Base-by-base conservation (phyloP, 2,888 invertebrate species). In the Phymatocera aterrima region DNA sequence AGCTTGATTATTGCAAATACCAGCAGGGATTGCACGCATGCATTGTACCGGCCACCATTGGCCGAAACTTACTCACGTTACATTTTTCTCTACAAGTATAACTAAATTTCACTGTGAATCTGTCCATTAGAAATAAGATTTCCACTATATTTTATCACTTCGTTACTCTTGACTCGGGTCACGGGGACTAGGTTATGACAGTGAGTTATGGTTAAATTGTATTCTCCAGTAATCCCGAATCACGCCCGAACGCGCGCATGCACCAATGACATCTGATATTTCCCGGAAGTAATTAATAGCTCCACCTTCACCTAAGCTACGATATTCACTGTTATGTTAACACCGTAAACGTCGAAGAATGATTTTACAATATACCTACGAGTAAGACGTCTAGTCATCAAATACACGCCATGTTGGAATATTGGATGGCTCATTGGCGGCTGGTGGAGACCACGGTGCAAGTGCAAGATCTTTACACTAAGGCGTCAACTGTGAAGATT, bases 371-470 rank as follows among this genome's bases (percentile, higher is more conserved):
- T 60, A 72, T 74, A 77, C 60, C 64, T 79, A 83, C 57, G 75
- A 54, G 54, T 57, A 46, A 75, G 75, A 83, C 83, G 82, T 80
- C 82, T 70, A 84, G 83, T 84, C 83, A 84, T 84, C 82, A 80
- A 81, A 75, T 81, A 37, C 68, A 81, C 84, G 83, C 84, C 84
- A 84, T 84, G 79, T 81, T 84, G 81, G 79, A 83, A 68, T 64
- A 64, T 64, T 37, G 34, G 37, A 64, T 64, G n/a, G n/a, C n/a
- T n/a, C n/a, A n/a, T n/a, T n/a, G n/a, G n/a, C n/a, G n/a, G n/a
- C n/a, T 37, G 61, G 61, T 37, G 34, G 37, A 34, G 18, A 37
- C 61, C 61, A 18, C 37, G 61, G 61, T 34, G 61, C 37, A 18
- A 37, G 18, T 18, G 37, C 4, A 37, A n/a, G 8, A 12, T 43